Evolutionary conservation across 2,113 vertebrate species (phyloP).

Genomic region (Sylvia atricapilla): DNA sequence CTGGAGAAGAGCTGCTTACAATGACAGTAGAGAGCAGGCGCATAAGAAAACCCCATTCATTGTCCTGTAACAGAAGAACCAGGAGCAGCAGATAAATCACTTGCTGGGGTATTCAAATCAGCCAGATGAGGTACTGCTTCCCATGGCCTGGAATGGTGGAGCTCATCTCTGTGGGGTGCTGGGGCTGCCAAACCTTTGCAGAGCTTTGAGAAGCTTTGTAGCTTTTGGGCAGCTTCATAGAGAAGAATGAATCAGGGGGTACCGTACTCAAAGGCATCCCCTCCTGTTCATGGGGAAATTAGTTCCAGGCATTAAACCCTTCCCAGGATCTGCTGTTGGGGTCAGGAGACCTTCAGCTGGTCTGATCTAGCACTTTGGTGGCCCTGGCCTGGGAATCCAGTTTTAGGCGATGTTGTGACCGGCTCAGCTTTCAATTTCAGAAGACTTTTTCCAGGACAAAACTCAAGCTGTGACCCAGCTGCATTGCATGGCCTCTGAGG

Average conservation of each 20-base stretch:
- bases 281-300: no score
- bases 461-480: neutral
- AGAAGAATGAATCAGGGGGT: accelerated
- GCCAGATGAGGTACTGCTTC: neutral
- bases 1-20: neutral
- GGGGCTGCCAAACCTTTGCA: neutral
- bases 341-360: neutral
- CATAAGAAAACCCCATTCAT: neutral
- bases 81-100: neutral
- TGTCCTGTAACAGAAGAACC: neutral
- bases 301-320: neutral
- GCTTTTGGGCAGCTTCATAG: neutral
- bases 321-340: neutral
- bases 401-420: neutral
- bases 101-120: neutral
- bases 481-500: neutral
- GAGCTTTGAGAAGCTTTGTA: neutral
- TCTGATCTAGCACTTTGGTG: neutral
- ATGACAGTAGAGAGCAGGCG: neutral
- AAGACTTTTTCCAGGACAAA: neutral
- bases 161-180: neutral
- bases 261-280: neutral
- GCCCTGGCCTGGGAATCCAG: accelerated
- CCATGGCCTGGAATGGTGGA: neutral
- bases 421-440: neutral